Evolutionary conservation across 92 coral and sea anemone genomes (phyloP).

Genomic region (Siderastrea radians): DNA sequence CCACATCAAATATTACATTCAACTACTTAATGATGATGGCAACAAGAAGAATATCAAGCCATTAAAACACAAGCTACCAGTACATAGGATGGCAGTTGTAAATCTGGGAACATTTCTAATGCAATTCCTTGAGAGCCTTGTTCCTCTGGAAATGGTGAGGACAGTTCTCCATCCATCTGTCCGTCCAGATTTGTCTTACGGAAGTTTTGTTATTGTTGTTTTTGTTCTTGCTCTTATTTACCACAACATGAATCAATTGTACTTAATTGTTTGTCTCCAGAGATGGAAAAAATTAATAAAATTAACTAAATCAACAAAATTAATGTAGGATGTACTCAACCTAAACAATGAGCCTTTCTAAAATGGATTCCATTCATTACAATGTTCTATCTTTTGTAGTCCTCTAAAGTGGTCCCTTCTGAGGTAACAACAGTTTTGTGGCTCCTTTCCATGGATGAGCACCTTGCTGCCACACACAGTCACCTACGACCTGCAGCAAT

Average conservation of each 20-base stretch:
- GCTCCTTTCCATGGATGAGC: slow-evolving; percentile 87
- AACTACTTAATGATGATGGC: slow-evolving; percentile 19
- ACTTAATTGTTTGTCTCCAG: too few relatives aligned
- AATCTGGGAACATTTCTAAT: slow-evolving; percentile 77
- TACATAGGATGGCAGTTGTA: slow-evolving; percentile 82
- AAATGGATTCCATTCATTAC: neutral
- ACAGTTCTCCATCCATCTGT: neutral
- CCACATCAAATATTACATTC: slow-evolving; percentile 56
- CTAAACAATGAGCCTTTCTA: too few relatives aligned
- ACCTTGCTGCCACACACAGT: slow-evolving; percentile 75
- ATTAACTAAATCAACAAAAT: too few relatives aligned
- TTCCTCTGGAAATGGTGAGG: slow-evolving; percentile 84
- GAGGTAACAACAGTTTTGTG: slow-evolving; percentile 84
- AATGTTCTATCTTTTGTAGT: slow-evolving; percentile 39
- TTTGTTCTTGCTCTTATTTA: too few relatives aligned
- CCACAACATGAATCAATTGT: too few relatives aligned
- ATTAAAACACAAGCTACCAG: slow-evolving; percentile 35
- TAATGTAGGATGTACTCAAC: too few relatives aligned
- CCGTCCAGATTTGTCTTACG: neutral
- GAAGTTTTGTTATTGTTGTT: too few relatives aligned
- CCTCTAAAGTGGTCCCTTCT: slow-evolving; percentile 72
- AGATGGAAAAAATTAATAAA: too few relatives aligned
- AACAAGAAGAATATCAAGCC: slow-evolving; percentile 2
- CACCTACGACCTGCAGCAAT: slow-evolving; percentile 67
- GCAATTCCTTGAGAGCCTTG: slow-evolving; percentile 77